Conservation (phyloP, 2,113 vertebrate species). For the Neofelis nebulosa region DNA sequence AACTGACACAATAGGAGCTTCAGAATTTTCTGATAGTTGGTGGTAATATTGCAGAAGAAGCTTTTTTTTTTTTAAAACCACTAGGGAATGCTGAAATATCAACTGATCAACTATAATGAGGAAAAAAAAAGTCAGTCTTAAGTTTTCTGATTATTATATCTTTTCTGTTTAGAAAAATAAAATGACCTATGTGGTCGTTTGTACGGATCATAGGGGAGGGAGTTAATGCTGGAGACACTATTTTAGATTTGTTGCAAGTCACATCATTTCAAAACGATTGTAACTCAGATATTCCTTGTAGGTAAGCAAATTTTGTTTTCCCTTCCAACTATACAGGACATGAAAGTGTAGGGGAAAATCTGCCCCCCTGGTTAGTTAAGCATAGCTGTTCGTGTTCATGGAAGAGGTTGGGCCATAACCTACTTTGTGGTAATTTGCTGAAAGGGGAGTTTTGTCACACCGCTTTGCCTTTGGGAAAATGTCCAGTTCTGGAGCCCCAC, state of each 20-base stretch:
- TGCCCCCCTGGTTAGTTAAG: background rate
- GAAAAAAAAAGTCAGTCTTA: background rate
- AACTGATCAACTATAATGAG: background rate
- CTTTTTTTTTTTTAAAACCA: background rate
- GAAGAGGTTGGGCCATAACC: background rate
- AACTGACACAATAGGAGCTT: background rate
- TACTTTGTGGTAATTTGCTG: background rate
- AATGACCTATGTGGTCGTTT: background rate
- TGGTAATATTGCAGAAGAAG: background rate
- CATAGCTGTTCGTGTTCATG: background rate
- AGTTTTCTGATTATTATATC: background rate
- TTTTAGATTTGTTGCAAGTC: background rate
- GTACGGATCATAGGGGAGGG: background rate
- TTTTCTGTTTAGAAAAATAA: constrained; percentile 25
- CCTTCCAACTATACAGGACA: background rate
- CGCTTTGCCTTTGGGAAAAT: background rate
- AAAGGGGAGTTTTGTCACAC: background rate
- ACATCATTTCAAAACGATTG: background rate
- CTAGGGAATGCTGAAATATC: constrained; percentile 29
- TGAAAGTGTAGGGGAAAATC: background rate
- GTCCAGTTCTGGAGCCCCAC: background rate
- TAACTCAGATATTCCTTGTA: background rate
- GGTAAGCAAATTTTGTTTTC: background rate
- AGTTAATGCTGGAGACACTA: background rate
- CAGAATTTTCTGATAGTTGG: background rate